These are phyloP conservation scores for Epinephelus coioides DNA, from an alignment of 2,797 vertebrate species.

Conservation along the genomic window DNA sequence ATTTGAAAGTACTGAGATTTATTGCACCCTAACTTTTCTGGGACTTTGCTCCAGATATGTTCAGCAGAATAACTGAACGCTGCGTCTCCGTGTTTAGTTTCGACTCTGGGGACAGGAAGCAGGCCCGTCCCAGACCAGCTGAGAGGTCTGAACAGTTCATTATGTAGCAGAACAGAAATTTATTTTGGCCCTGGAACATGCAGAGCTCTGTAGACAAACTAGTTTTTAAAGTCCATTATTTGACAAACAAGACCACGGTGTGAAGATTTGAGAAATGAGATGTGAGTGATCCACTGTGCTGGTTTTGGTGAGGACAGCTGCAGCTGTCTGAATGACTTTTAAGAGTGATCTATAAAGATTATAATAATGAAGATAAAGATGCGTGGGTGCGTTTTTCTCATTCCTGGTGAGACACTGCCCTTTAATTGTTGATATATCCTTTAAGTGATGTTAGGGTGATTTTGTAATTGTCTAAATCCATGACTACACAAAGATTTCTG, in stretches of 20 bases:
- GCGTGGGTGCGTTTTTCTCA: not conserved
- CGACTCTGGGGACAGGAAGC: not conserved
- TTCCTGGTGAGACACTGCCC: not conserved
- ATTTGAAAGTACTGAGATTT: slow-evolving; percentile 10
- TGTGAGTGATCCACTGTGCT: slow-evolving; percentile 2
- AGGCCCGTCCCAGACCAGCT: not conserved
- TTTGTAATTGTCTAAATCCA: not conserved
- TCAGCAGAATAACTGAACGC: not conserved
- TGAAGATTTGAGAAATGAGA: not conserved
- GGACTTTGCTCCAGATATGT: slow-evolving; percentile 1
- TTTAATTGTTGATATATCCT: not conserved
- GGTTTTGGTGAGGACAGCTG: not conserved
- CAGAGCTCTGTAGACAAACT: not conserved
- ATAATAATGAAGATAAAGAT: not conserved
- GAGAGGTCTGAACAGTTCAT: not conserved
- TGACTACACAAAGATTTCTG: not conserved
- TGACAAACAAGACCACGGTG: not conserved
- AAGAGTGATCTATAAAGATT: not conserved
- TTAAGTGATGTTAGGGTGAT: not conserved
- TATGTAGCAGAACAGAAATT: slow-evolving; percentile 7
- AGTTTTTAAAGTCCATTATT: not conserved
- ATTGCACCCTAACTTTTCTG: not conserved
- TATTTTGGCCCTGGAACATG: slow-evolving; percentile 5
- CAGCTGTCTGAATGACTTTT: slow-evolving; percentile 5
- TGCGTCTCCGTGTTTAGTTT: not conserved